Percentiles rank a stretch among this genome's conserved stretches.
phyloP scores from a whole-genome alignment of 2,888 invertebrate species.

The Eilema griseolum region DNA sequence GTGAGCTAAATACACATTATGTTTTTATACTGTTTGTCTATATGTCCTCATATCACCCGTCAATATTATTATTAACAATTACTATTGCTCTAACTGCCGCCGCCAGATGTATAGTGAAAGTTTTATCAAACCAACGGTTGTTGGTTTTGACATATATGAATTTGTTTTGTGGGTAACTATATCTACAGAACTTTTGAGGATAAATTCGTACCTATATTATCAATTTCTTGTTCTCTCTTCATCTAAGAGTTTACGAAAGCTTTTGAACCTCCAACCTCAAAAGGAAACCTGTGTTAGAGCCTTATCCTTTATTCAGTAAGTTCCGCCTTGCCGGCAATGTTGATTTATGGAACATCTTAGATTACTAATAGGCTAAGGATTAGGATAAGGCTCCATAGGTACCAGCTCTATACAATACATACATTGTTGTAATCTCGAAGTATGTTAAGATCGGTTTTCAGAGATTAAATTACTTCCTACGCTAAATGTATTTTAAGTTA shows the following conservation, averaged over 20 bases:
- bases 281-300: no score
- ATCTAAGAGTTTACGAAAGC: no score
- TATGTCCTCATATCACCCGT: slow-evolving; percentile 1
- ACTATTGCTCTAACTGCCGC: background rate
- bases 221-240: no score
- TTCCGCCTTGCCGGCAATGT: background rate
- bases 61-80: slow-evolving; percentile 2
- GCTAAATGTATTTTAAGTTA: background rate
- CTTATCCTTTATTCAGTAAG: no score
- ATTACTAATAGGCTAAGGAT: no score
- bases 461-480: no score
- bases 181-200: no score
- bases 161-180: background rate
- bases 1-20: background rate
- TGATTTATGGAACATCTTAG: background rate
- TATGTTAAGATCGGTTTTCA: background rate
- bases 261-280: background rate
- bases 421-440: background rate
- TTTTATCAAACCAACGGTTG: background rate
- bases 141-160: background rate
- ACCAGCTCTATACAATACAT: no score
- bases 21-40: background rate
- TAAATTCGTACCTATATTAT: no score
- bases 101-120: slow-evolving; percentile 2
- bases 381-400: no score